Percentiles rank a stretch among this genome's conserved stretches.
phyloP scores from a whole-genome alignment of 2,797 vertebrate species.

The Sparus aurata region DNA sequence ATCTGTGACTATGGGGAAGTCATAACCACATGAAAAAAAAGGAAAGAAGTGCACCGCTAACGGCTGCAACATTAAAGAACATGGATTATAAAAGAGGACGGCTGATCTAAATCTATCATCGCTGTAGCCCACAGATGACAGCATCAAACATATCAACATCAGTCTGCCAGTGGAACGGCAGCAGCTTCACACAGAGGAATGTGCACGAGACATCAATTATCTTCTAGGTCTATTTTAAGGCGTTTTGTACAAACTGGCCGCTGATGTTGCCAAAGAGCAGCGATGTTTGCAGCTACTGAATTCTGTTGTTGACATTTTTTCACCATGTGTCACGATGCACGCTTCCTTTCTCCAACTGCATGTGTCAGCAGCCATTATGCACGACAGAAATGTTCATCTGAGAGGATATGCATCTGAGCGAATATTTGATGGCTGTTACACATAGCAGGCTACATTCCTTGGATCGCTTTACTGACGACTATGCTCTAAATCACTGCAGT shows the following conservation, averaged over 20 bases:
- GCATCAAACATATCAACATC: constrained; percentile 60
- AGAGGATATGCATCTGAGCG: constrained; percentile 24
- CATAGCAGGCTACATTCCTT: constrained; percentile 10
- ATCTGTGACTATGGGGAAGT: constrained; percentile 65
- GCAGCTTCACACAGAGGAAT: constrained; percentile 36
- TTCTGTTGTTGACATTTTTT: constrained; percentile 35
- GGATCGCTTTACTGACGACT: constrained; percentile 9
- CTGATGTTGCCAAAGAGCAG: constrained; percentile 17
- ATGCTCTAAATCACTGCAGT: neutral
- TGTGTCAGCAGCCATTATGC: constrained; percentile 44
- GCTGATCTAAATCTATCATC: constrained; percentile 73
- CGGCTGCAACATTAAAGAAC: constrained; percentile 61
- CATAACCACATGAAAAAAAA: constrained; percentile 57
- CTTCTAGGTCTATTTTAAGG: constrained; percentile 57
- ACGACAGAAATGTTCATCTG: constrained; percentile 38
- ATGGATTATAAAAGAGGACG: constrained; percentile 43
- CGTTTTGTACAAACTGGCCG: constrained; percentile 23
- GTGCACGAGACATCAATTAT: constrained; percentile 38
- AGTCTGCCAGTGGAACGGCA: constrained; percentile 28
- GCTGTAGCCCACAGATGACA: constrained; percentile 43
- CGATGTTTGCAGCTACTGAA: constrained; percentile 30
- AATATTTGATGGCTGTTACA: constrained; percentile 31
- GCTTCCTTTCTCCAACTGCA: neutral
- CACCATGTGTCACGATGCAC: neutral
- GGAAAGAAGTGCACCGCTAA: constrained; percentile 16